phyloP scores from a whole-genome alignment of 2,797 vertebrate species.

The Bufotes viridis region DNA sequence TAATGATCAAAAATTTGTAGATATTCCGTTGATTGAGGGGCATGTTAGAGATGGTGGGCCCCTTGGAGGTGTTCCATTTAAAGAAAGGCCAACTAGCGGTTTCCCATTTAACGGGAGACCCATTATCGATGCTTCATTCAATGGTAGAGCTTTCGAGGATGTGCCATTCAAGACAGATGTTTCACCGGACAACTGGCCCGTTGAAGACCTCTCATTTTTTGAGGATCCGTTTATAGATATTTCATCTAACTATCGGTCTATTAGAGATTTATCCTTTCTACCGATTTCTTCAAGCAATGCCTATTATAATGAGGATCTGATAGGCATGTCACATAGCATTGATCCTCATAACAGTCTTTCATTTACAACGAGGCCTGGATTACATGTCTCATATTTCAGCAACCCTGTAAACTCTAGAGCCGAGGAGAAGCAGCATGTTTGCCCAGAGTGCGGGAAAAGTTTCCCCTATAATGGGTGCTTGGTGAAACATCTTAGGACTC shows the following conservation, averaged over 20 bases:
- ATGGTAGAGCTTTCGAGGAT: not conserved
- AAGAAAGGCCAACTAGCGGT: too few relatives aligned
- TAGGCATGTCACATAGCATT: not conserved
- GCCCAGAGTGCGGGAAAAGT: conserved; percentile 17
- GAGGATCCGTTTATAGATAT: not conserved
- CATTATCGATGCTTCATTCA: not conserved
- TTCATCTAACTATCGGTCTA: not conserved
- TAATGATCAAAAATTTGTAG: not conserved
- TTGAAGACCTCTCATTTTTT: not conserved
- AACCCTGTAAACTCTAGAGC: not conserved
- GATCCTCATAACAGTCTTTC: not conserved
- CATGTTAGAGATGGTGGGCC: not conserved
- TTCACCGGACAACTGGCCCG: not conserved
- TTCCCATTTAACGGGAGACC: not conserved
- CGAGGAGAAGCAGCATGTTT: conserved; percentile 4
- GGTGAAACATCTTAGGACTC: conserved; percentile 17
- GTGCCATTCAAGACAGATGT: not conserved
- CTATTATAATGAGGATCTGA: not conserved
- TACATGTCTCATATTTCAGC: not conserved
- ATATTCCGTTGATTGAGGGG: not conserved
- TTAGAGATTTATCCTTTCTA: not conserved
- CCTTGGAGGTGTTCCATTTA: not conserved
- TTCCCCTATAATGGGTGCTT: conserved; percentile 7
- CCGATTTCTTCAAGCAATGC: not conserved
- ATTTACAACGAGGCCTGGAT: not conserved